phyloP scores from a whole-genome alignment of 1,140 invertebrate species.

The Ceratoteleas bidentatus region DNA sequence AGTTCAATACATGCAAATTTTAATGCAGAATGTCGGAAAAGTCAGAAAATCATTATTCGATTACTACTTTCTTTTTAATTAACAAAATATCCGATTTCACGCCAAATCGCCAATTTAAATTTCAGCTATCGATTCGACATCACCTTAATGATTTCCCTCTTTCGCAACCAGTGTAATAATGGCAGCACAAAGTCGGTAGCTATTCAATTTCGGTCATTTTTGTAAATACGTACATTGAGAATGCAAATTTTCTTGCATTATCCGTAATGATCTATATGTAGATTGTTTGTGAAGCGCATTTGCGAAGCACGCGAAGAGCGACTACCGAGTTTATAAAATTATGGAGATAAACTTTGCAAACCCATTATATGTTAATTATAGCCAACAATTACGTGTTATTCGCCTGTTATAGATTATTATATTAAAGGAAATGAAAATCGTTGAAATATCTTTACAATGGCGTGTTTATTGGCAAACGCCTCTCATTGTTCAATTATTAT shows the following conservation, averaged over 20 bases:
- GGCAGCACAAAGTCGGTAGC: slow-evolving; percentile 14
- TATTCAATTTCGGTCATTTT: slow-evolving; percentile 37
- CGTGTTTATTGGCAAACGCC: too few relatives aligned
- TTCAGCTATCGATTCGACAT: too few relatives aligned
- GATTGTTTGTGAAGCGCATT: slow-evolving; percentile 34
- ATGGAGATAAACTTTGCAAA: slow-evolving; percentile 11
- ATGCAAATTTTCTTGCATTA: slow-evolving; percentile 48
- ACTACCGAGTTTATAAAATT: slow-evolving; percentile 24
- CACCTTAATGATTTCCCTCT: background rate
- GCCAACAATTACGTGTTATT: slow-evolving; percentile 43
- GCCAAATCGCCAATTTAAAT: too few relatives aligned
- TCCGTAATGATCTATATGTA: slow-evolving; percentile 44
- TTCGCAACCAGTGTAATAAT: slow-evolving; percentile 10
- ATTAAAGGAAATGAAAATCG: slow-evolving; percentile 48
- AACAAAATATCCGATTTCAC: too few relatives aligned
- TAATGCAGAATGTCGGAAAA: too few relatives aligned
- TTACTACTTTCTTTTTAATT: too few relatives aligned
- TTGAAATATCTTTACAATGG: slow-evolving; percentile 29
- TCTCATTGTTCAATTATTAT: too few relatives aligned
- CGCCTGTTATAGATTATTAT: slow-evolving; percentile 50
- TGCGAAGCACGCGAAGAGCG: slow-evolving; percentile 1
- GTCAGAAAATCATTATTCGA: too few relatives aligned
- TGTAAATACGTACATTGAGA: slow-evolving; percentile 44
- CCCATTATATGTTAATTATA: slow-evolving; percentile 47
- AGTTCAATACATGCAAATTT: too few relatives aligned